Conservation (phyloP, 2,113 vertebrate species). For the Ctenodactylus gundi region DNA sequence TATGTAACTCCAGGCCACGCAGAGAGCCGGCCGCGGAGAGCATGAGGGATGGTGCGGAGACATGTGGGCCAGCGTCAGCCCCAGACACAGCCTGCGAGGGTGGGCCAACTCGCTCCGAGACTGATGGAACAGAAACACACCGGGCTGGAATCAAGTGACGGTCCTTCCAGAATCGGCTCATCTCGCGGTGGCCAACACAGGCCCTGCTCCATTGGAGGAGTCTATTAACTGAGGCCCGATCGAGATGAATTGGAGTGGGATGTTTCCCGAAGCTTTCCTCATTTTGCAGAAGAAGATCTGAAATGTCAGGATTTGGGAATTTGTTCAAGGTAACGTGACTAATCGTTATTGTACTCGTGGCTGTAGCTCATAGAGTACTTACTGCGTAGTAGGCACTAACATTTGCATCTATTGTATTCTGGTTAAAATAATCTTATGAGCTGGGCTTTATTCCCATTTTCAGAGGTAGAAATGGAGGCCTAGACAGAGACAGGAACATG, state of each 20-base stretch:
- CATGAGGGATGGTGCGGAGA: background rate
- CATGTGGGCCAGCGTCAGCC: background rate
- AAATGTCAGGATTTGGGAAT: background rate
- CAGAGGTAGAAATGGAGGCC: background rate
- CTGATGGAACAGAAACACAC: slow-evolving; percentile 16
- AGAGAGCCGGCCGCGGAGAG: no score
- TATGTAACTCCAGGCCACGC: background rate
- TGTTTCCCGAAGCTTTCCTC: background rate
- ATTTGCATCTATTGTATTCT: background rate
- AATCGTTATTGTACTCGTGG: background rate
- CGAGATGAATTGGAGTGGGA: background rate
- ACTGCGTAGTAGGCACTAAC: background rate
- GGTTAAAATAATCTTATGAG: background rate
- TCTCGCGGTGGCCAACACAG: background rate
- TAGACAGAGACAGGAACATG: background rate
- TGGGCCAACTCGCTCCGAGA: background rate
- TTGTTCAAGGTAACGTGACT: background rate
- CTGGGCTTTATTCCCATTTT: background rate
- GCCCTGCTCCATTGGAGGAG: background rate
- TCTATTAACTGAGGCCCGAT: background rate
- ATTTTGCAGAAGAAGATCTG: background rate
- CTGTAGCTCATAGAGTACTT: background rate
- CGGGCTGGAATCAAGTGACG: background rate
- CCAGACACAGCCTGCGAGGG: background rate
- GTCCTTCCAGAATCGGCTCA: background rate